phyloP scores from a whole-genome alignment of 2,888 invertebrate genomes.

The Carabus problematicus region DNA sequence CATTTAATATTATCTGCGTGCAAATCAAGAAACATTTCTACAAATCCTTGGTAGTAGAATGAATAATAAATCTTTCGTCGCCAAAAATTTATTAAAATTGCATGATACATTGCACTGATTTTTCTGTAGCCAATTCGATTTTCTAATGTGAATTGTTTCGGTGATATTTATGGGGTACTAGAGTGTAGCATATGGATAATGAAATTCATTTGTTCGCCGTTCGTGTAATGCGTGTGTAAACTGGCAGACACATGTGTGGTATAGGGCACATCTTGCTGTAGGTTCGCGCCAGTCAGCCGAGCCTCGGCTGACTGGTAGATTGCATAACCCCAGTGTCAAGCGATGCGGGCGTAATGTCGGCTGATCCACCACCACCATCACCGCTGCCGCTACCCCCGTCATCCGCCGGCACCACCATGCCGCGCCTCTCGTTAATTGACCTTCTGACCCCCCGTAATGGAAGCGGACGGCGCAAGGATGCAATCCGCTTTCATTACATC shows the following conservation, averaged over 20 bases:
- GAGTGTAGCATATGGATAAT: too few relatives aligned
- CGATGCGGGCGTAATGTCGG: constrained; percentile 26
- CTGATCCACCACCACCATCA: constrained; percentile 13
- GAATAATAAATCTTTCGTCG: too few relatives aligned
- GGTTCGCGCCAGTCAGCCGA: not conserved
- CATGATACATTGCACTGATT: too few relatives aligned
- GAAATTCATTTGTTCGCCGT: too few relatives aligned
- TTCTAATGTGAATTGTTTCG: not conserved
- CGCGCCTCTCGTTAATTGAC: constrained; percentile 36
- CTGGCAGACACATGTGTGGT: too few relatives aligned
- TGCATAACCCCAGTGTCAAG: constrained; percentile 19
- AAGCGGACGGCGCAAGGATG: constrained; percentile 35
- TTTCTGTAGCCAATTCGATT: constrained; percentile 5
- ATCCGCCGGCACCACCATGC: not conserved
- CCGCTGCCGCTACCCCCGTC: constrained; percentile 10
- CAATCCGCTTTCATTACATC: constrained; percentile 42
- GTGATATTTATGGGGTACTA: constrained; percentile 1
- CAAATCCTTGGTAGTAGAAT: too few relatives aligned
- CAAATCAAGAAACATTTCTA: too few relatives aligned
- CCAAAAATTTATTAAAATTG: too few relatives aligned
- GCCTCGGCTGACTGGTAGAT: constrained; percentile 3
- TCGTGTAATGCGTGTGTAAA: too few relatives aligned
- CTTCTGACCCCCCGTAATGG: constrained; percentile 42
- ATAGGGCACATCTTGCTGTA: not conserved
- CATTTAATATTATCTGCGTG: too few relatives aligned